These are phyloP conservation scores for Rhinoraja longicauda DNA, from an alignment of 2,797 vertebrate genomes.

Conservation along the genomic window DNA sequence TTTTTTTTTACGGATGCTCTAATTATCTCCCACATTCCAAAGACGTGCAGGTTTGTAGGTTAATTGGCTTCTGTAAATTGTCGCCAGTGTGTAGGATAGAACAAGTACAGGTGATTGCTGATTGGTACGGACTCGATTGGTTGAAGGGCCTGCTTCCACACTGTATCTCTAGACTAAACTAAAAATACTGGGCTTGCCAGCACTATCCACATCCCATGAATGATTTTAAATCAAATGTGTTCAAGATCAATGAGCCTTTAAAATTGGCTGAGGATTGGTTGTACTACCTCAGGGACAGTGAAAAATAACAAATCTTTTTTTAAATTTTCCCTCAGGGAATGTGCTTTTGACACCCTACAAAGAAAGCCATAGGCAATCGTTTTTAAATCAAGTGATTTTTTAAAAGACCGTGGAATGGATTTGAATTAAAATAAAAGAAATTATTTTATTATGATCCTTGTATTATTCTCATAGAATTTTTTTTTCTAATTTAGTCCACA, in stretches of 20 bases:
- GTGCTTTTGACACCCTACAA: not conserved
- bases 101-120: no score
- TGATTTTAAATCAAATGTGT: not conserved
- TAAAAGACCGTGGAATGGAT: not conserved
- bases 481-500: constrained; percentile 15
- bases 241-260: not conserved
- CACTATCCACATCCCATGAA: no score
- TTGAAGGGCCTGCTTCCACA: no score
- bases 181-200: no score
- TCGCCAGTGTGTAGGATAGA: no score
- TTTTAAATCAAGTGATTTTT: not conserved
- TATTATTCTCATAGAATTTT: not conserved
- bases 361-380: not conserved
- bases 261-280: not conserved
- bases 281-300: not conserved
- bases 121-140: no score
- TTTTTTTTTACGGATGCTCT: no score
- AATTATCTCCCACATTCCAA: no score
- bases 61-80: no score
- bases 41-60: no score
- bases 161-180: no score
- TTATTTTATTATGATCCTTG: not conserved
- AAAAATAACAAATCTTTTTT: not conserved
- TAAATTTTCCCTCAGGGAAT: not conserved
- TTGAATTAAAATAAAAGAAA: not conserved